Percentiles rank a stretch among this genome's conserved stretches.
Conservation (phyloP, 2,888 invertebrate species). For the Drosophila prolongata region DNA sequence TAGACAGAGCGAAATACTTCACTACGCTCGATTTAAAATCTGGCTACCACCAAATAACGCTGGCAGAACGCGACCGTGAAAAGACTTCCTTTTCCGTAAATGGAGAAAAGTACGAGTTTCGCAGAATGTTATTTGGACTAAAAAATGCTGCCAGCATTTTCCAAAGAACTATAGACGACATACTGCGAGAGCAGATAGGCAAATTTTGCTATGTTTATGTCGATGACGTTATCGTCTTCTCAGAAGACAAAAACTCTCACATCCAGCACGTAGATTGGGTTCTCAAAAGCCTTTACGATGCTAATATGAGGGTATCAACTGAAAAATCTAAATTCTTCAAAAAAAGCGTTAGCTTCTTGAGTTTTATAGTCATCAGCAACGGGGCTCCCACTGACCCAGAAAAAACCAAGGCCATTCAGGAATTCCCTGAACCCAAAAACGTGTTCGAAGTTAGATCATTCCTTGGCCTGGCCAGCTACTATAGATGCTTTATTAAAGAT, state of each 20-base stretch:
- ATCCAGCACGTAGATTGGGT: too few relatives aligned
- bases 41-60: not conserved
- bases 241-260: not conserved
- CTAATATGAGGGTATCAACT: too few relatives aligned
- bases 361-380: too few relatives aligned
- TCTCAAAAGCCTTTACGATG: too few relatives aligned
- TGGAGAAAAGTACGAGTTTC: not conserved
- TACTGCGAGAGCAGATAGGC: not conserved
- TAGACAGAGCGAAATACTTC: not conserved
- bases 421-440: too few relatives aligned
- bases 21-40: not conserved
- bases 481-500: too few relatives aligned
- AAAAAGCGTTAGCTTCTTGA: too few relatives aligned
- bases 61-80: not conserved
- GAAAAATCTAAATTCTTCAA: not conserved
- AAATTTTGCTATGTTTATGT: not conserved
- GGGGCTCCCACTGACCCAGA: too few relatives aligned
- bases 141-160: conserved; percentile 3
- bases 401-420: too few relatives aligned
- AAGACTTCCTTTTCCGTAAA: not conserved
- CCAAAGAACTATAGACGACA: not conserved
- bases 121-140: too few relatives aligned
- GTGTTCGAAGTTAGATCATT: too few relatives aligned
- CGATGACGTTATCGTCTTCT: not conserved
- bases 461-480: too few relatives aligned